Base-by-base conservation (phyloP, 1,140 invertebrate genomes). In the Drosophila burlai region DNA sequence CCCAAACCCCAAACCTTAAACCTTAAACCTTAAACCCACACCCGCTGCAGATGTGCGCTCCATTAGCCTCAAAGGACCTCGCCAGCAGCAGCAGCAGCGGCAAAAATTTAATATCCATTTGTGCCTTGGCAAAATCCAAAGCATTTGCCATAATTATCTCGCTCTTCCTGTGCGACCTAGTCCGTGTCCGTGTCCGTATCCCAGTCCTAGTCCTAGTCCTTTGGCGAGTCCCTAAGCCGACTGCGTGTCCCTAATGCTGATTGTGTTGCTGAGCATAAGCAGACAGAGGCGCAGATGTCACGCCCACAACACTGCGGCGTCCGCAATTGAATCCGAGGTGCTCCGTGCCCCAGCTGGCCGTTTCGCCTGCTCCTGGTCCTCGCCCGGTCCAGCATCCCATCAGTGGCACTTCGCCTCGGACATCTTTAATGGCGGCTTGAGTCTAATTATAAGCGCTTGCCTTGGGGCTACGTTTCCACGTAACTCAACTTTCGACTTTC, bases 31-130 rank as follows among this genome's bases (percentile, higher is more conserved):
- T 24, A 24, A 16, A 15, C 54, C 59, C 43, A 24, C 13, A 6
- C 15, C 46, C n/a, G 42, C 42, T 42, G 18, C 71, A 73, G 68
- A 34, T 73, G 68, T 40, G 63, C 46, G 40, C 58, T 57, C 58
- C 52, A 63, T 78, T 78, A 78, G 76, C 43, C 75, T 54, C 45
- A n/a, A 16, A 49, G 45, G 45, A 11, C 26, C 60, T 31, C n/a
- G 16, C 46, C 46, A 8, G 24, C 24, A n/a, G 47, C 24, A 49
- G 42, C 62, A 62, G 42, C 55, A 38, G 68, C 29, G 29, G 31
- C 62, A 57, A 62, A 66, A 77, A 82, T 77, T 55, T 72, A 79
- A 83, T 79, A 83, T 69, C 75, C 69, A 79, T 83, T 75, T 69
- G 60, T 66, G 57, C 24, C 24, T 49, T 15, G 45, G 38, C 36